These are phyloP conservation scores for Nothocercus nigrocapillus DNA, from an alignment of 2,113 vertebrate genomes.

Conservation along the genomic window DNA sequence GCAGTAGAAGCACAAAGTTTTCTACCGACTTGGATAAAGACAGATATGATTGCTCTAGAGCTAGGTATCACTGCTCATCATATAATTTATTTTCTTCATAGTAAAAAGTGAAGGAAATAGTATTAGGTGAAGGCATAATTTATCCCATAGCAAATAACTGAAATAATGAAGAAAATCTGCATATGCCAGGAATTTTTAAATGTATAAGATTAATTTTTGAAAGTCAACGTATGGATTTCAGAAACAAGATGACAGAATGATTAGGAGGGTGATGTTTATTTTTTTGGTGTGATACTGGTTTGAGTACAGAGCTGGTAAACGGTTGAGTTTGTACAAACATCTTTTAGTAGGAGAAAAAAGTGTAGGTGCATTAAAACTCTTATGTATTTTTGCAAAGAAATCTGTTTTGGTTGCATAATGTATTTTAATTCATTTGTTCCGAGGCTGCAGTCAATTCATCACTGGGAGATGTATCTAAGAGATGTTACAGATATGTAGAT, in stretches of 20 bases:
- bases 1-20: not conserved
- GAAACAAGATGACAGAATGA: not conserved
- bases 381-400: not conserved
- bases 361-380: not conserved
- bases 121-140: not conserved
- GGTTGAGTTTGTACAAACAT: not conserved
- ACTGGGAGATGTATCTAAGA: not conserved
- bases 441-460: not conserved
- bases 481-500: not conserved
- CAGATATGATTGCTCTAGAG: not conserved
- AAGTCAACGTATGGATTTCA: not conserved
- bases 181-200: not conserved
- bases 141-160: not conserved
- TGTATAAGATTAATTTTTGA: not conserved
- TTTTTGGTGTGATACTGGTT: not conserved
- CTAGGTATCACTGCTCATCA: not conserved
- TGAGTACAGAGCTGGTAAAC: not conserved
- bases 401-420: not conserved
- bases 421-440: not conserved
- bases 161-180: not conserved
- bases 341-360: constrained; percentile 2
- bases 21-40: not conserved
- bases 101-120: not conserved
- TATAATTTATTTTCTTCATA: not conserved
- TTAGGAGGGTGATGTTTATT: not conserved